Evolutionary conservation across 2,797 vertebrate genomes (phyloP), one percentile per base, ranked within the genome.

Genomic region (Toxotes lorentzi): DNA sequence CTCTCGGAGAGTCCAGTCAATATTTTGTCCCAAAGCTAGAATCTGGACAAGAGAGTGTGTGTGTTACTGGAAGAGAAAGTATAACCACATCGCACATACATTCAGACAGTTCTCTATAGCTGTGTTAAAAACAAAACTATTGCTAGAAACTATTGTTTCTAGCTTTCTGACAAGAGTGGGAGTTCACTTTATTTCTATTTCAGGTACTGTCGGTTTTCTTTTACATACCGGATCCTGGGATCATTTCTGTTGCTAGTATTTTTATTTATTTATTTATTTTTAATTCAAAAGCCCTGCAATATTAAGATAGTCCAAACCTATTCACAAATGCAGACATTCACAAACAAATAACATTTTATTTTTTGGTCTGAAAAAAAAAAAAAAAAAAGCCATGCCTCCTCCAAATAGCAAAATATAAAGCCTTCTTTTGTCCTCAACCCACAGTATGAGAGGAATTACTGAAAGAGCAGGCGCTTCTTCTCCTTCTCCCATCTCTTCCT

Each of bases 401-500:
- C 13, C 5, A 24, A 38, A 56, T 23, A 38, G 32, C 16, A 38
- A 34, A 56, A 57, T 2, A 13, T 35, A 50, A 62, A 53, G 21
- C 16, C 4, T 13, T 24, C 16, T 59, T 51, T 53, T 60, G 32
- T 68, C 40, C 40, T 59, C 14, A 48, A 48, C 14, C 38, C 34
- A 30, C 19, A 7, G 0, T 23, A 34, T 68, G 34, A 74, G 62
- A 56, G 13, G 40, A 30, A 74, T 80, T 53, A 70, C 47, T 27
- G 4, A 69, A 58, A 59, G 24, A 78, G 60, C 67, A 32, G 30
- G 59, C 0, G 2, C 69, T 32, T 73, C 59, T 64, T 27, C 50
- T 76, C 68, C 61, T 58, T 60, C 68, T 60, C 59, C 70, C 76
- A 58, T 76, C 79, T 72, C 79, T 24, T 74, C 68, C 67, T 75